Base-by-base conservation (phyloP, 1,140 invertebrate genomes). In the Formica exsecta region DNA sequence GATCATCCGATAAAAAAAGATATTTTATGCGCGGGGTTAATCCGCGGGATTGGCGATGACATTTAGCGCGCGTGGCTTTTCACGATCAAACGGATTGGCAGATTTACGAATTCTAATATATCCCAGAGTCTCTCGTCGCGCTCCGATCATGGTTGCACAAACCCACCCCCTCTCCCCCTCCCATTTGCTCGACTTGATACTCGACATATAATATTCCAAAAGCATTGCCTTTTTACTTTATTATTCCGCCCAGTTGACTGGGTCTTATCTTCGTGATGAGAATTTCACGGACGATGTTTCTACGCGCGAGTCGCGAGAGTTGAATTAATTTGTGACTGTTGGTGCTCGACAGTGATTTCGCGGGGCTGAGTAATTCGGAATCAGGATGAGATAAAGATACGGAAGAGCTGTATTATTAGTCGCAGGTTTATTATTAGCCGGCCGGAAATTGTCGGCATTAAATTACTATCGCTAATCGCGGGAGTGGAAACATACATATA, bases 301-400 rank as follows among this genome's bases (percentile, higher is more conserved):
- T 76, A 64, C 59, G 71, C 44, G 44, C 81, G 41, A 83, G 66
- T 71, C 77, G 66, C 36, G 66, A 71, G 36, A 71, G 57, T 77
- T 77, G 62, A 85, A 85, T 85, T 76, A 85, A 85, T 85, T 54
- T 51, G 44, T 36, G 48, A 77, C 61, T 77, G 74, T 85, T 77
- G 71, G 22, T 51, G 44, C 71, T 8, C 84, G 88, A 89, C 85
- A 74, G 59, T 48, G 77, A 81, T 77, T 86, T 59, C 11, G 19
- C 57, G 61, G 59, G 54, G 16, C n/a, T 89, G 85, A 89, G 74
- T 89, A 89, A 89, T 89, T 86, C 44, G 71, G 41, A 38, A 9
- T 41, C 22, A 61, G 65, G 76, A 81, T 54, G 73, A 88, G 76
- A 70, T 83, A 65, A 80, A 86, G 54, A 65, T 54, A 25, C 61